phyloP scores from a whole-genome alignment of 2,888 invertebrate species.

The Heterodera filipjevi region DNA sequence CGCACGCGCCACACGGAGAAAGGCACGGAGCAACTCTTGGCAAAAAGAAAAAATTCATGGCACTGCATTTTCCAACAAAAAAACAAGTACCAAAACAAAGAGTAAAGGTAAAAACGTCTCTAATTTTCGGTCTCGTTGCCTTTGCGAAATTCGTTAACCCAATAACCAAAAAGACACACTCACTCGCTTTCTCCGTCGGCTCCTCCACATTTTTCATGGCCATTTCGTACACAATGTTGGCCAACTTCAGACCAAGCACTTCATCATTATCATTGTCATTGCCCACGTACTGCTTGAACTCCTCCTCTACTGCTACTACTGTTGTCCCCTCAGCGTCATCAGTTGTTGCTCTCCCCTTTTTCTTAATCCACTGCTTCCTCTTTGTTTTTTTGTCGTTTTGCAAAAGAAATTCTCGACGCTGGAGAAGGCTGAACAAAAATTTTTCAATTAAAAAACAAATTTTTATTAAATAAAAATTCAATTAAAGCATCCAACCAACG shows the following conservation, averaged over 20 bases:
- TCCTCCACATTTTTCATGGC: conserved; percentile 18
- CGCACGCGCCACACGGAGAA: conserved; percentile 3
- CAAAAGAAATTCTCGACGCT: conserved; percentile 28
- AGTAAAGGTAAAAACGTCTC: too few relatives aligned
- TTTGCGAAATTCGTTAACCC: too few relatives aligned
- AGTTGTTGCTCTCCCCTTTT: background rate
- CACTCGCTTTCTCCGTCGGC: conserved; percentile 1
- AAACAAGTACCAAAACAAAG: too few relatives aligned
- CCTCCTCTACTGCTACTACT: too few relatives aligned
- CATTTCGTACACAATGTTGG: conserved; percentile 24
- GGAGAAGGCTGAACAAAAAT: conserved; percentile 15
- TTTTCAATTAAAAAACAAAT: too few relatives aligned
- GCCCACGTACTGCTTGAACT: background rate
- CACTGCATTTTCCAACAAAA: background rate
- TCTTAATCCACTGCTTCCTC: too few relatives aligned
- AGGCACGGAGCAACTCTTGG: conserved; percentile 7
- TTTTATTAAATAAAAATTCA: too few relatives aligned
- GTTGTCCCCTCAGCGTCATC: background rate
- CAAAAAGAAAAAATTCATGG: background rate
- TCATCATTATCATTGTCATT: conserved; percentile 8
- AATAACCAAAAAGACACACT: too few relatives aligned
- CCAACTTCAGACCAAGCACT: conserved; percentile 14
- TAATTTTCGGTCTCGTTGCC: background rate
- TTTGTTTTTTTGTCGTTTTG: background rate
- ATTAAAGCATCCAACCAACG: conserved; percentile 17